Conservation (phyloP, 2,113 vertebrate species). For the Calypte anna region DNA sequence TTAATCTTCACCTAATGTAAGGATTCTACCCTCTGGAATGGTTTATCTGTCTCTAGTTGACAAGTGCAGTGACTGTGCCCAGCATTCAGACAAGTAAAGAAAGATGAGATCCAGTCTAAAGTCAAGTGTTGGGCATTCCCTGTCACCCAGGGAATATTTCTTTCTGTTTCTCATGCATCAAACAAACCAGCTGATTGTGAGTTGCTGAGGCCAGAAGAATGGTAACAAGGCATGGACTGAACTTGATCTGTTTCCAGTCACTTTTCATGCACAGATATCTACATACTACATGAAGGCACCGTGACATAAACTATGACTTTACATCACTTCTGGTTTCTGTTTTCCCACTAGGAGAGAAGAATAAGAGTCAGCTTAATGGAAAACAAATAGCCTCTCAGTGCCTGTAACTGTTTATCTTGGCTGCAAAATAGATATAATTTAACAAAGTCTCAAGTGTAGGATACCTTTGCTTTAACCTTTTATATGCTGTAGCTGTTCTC, state of each 20-base stretch:
- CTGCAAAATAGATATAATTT: not conserved
- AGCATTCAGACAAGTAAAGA: not conserved
- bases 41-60: not conserved
- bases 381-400: not conserved
- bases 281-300: not conserved
- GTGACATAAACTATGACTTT: not conserved
- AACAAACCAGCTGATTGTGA: not conserved
- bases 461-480: not conserved
- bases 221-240: not conserved
- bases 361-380: not conserved
- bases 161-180: not conserved
- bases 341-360: not conserved
- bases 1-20: not conserved
- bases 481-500: not conserved
- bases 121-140: not conserved
- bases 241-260: not conserved
- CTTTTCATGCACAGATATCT: not conserved
- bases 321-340: accelerated
- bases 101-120: not conserved
- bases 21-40: not conserved
- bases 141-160: not conserved
- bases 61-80: not conserved
- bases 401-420: not conserved
- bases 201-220: not conserved
- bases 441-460: not conserved